Base-by-base conservation (phyloP, 1,140 invertebrate genomes). In the Trigoniulus corallinus region DNA sequence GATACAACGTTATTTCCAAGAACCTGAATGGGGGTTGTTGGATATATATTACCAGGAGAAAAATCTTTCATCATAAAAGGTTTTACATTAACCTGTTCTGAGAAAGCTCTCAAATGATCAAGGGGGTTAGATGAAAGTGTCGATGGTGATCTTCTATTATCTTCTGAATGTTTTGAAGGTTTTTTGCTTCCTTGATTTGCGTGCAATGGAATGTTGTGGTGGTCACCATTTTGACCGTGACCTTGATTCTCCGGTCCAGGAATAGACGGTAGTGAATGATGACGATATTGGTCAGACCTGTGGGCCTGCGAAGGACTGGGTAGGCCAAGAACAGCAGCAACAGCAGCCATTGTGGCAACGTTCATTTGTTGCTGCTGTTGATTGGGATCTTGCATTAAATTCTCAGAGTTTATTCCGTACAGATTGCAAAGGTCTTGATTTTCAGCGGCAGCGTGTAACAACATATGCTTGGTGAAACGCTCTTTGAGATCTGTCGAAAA, bases 361-460 rank as follows among this genome's bases (percentile, higher is more conserved):
- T 41, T 45, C 37, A 3, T 24, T 56, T 48, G 25, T 39, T 34
- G 44, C 47, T 27, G 26, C 53, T 44, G 18, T 15, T 40, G 4
- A 34, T 26, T 44, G 18, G 54, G 56, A 21, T 67, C 64, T 22
- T 62, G 56, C 13, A 62, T 53, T 15, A 66, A 52, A 21, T 60
- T 50, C 45, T 64, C 60, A 3, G 62, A 58, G 15, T 58, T 60
- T 29, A 64, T 57, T 1, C 61, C 59, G 53, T 61, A 64, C 40
- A 61, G 56, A n/a, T 58, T 62, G 40, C 62, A 61, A 15, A 67
- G 53, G 40, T 69, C 63, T 48, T 62, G 57, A 34, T 69, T 64
- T 48, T 68, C 67, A 3, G 61, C 49, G 18, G 56, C 53, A 0
- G 65, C 67, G 52, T 73, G 71, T 3, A 64, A 57, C 42, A 72